Evolutionary conservation across 2,797 vertebrate species (phyloP).

Genomic region (Peromyscus nudipes): DNA sequence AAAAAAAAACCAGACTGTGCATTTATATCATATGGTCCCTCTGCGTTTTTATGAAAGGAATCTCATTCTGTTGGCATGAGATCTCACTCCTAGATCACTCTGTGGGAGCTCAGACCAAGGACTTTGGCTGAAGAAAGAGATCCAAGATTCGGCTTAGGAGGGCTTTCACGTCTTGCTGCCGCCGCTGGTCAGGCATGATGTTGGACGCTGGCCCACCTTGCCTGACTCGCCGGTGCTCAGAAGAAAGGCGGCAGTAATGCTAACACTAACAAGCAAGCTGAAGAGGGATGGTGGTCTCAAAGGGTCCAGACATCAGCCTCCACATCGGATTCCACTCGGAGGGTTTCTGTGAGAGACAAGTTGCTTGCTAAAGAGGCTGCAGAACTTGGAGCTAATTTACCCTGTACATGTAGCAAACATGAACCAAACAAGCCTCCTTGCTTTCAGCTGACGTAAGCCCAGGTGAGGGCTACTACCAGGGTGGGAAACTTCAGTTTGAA

Average conservation of each 20-base stretch:
- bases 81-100: not conserved
- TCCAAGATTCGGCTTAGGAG: too few species aligned
- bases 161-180: too few species aligned
- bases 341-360: conserved; percentile 96
- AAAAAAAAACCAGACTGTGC: conserved; percentile 5
- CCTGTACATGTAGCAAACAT: conserved; percentile 95
- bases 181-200: too few species aligned
- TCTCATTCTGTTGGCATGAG: not conserved
- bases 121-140: not conserved
- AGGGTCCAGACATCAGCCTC: conserved; percentile 90
- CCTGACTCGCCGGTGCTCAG: too few species aligned
- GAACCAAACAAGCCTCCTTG: conserved; percentile 98
- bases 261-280: conserved; percentile 97
- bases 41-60: conserved; percentile 46
- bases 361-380: conserved; percentile 94
- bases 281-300: conserved; percentile 96
- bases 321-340: conserved; percentile 93
- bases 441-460: conserved; percentile 96
- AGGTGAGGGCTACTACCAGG: conserved; percentile 99
- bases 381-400: too few species aligned
- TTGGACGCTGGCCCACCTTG: too few species aligned
- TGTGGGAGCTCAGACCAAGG: not conserved
- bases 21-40: conserved; percentile 22
- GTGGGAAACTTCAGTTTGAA: conserved; percentile 95
- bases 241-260: conserved; percentile 91